Base-by-base conservation (phyloP, 2,888 invertebrate genomes). In the Aethes cnicana region DNA sequence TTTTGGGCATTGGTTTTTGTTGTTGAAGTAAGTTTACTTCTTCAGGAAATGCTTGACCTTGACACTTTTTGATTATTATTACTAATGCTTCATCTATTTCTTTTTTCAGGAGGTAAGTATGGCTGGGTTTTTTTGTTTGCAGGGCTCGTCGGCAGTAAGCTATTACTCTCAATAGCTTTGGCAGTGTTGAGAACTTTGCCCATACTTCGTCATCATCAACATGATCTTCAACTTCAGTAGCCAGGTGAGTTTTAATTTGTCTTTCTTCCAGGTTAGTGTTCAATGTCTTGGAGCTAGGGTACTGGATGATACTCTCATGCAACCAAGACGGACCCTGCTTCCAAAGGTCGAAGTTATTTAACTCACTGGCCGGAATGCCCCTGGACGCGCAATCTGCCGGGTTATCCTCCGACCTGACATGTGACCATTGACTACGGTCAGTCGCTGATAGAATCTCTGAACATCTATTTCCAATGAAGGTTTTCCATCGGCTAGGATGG, bases 401-500 rank as follows among this genome's bases (percentile, higher is more conserved):
- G 9, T 42, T 42, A 2, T 12, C 20, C 2, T 30, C 30, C 0
- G 42, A 42, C 30, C 8, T 7, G 1, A 42, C 42, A 4, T 42
- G 42, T 1, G 35, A n/a, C 44, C 44, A 44, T 5, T 44, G 44
- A 1, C 8, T 25, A 0, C 21, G 5, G 5, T n/a, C 1, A 1
- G 12, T 17, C 1, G 14, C 7, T 1, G 44, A 16, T 1, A 44
- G 8, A 1, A 44, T 44, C 1, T 44, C 44, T 0, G 44, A 33
- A 2, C 4, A 5, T 8, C 25, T 33, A n/a, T 44, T 44, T 4
- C 16, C 44, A 1, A 44, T 7, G 8, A 17, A 33, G 1, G 33
- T 44, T n/a, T 44, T 35, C 44, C 44, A 44, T 5, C 9, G 3
- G 6, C 25, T 44, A 1, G 44, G 33, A 6, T 44, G 44, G 3